phyloP scores from a whole-genome alignment of 2,888 invertebrate species.

The Rhogogaster chlorosoma region DNA sequence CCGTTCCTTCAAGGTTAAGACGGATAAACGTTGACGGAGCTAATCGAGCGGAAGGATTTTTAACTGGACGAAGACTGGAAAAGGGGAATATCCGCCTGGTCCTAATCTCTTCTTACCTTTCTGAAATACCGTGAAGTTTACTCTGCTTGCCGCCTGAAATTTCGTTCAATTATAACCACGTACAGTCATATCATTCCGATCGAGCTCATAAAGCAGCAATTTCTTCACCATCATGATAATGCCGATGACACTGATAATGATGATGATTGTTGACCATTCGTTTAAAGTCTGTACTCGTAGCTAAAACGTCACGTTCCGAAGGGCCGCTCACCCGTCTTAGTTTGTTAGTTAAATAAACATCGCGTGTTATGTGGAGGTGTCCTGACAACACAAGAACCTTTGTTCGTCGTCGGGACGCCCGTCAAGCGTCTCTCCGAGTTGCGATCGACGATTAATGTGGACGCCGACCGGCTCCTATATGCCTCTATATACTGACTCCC shows the following conservation, averaged over 20 bases:
- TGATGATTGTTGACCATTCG: slow-evolving; percentile 35
- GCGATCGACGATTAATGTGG: slow-evolving; percentile 29
- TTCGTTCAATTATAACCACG: background rate
- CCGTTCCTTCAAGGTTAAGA: slow-evolving; percentile 60
- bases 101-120: slow-evolving; percentile 40
- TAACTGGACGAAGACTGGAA: slow-evolving; percentile 56
- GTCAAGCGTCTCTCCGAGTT: slow-evolving; percentile 9
- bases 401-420: slow-evolving; percentile 59
- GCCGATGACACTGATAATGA: background rate
- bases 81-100: slow-evolving; percentile 27
- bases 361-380: slow-evolving; percentile 56
- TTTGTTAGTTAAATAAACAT: slow-evolving; percentile 74
- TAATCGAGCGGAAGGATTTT: slow-evolving; percentile 69
- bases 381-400: slow-evolving; percentile 63
- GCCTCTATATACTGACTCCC: background rate
- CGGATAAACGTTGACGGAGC: slow-evolving; percentile 70
- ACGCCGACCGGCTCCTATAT: slow-evolving; percentile 15
- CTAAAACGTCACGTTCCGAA: slow-evolving; percentile 29
- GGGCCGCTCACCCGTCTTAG: slow-evolving; percentile 49
- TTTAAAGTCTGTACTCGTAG: slow-evolving; percentile 16
- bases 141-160: slow-evolving; percentile 12
- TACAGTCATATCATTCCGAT: background rate
- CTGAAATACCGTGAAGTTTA: background rate
- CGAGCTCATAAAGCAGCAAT: background rate
- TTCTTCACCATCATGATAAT: background rate